phyloP scores from a whole-genome alignment of 2,888 invertebrate species.

The Cephus nigrinus region DNA sequence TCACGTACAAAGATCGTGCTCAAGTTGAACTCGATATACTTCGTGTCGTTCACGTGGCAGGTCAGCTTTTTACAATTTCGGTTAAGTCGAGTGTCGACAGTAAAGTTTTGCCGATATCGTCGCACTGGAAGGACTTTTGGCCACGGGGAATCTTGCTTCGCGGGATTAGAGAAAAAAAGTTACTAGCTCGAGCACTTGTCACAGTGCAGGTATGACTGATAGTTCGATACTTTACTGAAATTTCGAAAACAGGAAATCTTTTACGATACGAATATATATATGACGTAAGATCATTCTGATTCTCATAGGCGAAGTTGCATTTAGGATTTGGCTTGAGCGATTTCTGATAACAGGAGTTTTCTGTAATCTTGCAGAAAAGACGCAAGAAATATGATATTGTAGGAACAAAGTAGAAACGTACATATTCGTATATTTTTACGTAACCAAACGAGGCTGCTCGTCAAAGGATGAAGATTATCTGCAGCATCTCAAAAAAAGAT shows the following conservation, averaged over 20 bases:
- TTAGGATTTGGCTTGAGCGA: constrained; percentile 67
- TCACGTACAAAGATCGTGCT: constrained; percentile 57
- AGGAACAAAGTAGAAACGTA: constrained; percentile 33
- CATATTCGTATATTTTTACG: constrained; percentile 67
- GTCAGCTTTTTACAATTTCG: not conserved
- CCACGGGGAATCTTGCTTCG: not conserved
- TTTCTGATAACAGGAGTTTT: constrained; percentile 74
- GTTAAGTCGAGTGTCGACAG: constrained; percentile 69
- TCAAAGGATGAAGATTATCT: not conserved
- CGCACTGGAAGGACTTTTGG: constrained; percentile 11
- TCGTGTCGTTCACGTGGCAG: not conserved
- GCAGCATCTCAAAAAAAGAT: not conserved
- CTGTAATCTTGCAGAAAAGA: constrained; percentile 39
- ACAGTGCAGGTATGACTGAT: not conserved
- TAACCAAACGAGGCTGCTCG: constrained; percentile 55
- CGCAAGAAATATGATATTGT: not conserved
- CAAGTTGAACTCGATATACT: constrained; percentile 46
- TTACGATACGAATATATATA: no score
- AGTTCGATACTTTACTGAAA: not conserved
- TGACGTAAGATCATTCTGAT: constrained; percentile 17
- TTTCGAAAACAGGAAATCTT: not conserved
- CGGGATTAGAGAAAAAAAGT: not conserved
- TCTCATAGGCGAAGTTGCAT: constrained; percentile 41
- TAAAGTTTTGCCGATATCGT: constrained; percentile 68
- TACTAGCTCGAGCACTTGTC: not conserved